These are phyloP conservation scores for Danionella dracula DNA, from an alignment of 2,797 vertebrate genomes.

Conservation along the genomic window DNA sequence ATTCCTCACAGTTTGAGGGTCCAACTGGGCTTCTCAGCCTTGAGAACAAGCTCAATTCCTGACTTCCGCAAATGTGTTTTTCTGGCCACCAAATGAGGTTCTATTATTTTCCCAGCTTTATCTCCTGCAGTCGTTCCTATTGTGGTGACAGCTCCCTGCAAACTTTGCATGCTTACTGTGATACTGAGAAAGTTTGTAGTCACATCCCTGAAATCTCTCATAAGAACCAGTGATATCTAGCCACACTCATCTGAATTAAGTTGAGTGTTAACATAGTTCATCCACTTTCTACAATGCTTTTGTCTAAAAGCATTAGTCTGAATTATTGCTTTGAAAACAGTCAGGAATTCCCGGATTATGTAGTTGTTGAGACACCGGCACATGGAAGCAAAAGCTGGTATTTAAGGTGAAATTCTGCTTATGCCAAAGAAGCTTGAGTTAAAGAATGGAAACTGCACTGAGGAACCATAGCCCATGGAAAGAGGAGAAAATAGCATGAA, in stretches of 20 bases:
- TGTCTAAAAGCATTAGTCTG: neutral
- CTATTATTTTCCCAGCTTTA: neutral
- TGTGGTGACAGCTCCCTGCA: neutral
- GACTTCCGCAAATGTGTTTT: slow-evolving; percentile 23
- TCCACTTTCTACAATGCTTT: neutral
- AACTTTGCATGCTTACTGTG: slow-evolving; percentile 6
- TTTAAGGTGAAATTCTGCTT: slow-evolving; percentile 5
- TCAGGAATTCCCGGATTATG: neutral
- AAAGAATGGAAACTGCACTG: slow-evolving; percentile 29
- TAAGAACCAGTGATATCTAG: neutral
- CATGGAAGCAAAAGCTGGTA: slow-evolving; percentile 9
- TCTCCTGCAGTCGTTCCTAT: neutral
- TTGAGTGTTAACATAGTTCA: too few species aligned
- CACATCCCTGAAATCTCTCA: neutral
- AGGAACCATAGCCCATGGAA: slow-evolving; percentile 13
- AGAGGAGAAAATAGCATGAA: slow-evolving; percentile 7
- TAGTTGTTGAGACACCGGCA: slow-evolving; percentile 10
- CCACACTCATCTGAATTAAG: too few species aligned
- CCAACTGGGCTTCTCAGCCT: slow-evolving; percentile 36
- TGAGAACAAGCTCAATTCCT: neutral
- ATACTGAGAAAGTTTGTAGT: neutral
- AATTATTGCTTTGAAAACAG: neutral
- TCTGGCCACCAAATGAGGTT: neutral
- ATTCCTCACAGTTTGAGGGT: slow-evolving; percentile 26
- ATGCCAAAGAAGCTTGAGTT: slow-evolving; percentile 18